These are phyloP conservation scores for Temnothorax nylanderi DNA, from an alignment of 1,140 invertebrate genomes.

Conservation along the genomic window DNA sequence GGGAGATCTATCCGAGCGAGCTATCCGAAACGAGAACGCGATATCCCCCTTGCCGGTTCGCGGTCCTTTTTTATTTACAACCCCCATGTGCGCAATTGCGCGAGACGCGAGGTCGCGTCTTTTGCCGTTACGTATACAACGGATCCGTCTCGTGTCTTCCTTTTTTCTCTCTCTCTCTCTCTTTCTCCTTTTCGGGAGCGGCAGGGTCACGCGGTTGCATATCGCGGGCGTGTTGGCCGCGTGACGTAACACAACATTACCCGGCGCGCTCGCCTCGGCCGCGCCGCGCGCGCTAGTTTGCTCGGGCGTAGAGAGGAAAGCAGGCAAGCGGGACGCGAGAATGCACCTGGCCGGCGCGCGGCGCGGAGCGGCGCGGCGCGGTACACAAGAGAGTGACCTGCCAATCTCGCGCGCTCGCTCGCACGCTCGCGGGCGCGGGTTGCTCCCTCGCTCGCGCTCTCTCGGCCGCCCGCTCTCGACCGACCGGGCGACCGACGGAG, in stretches of 20 bases:
- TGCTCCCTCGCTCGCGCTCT: background rate
- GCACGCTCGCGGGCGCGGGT: background rate
- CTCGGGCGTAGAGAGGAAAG: conserved; percentile 64
- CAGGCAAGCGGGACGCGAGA: conserved; percentile 76
- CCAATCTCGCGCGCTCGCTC: conserved; percentile 73
- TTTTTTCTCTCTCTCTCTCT: too few species aligned
- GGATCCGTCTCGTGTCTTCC: background rate
- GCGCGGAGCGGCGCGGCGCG: conserved; percentile 61
- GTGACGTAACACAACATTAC: conserved; percentile 40
- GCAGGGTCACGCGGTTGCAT: conserved; percentile 21
- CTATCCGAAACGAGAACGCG: background rate
- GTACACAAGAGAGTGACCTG: conserved; percentile 80
- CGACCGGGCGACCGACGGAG: background rate
- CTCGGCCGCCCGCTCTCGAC: background rate
- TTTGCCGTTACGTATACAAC: background rate
- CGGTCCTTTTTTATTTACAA: background rate
- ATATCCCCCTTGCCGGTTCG: background rate
- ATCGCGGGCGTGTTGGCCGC: conserved; percentile 41
- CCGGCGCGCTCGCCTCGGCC: background rate
- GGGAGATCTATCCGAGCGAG: background rate
- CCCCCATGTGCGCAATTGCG: background rate
- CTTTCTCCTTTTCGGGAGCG: background rate
- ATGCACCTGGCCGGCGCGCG: conserved; percentile 78
- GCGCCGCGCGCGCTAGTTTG: conserved; percentile 3
- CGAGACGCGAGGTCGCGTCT: background rate